Conservation (phyloP, 2,113 vertebrate genomes). For the Platichthys stellatus region DNA sequence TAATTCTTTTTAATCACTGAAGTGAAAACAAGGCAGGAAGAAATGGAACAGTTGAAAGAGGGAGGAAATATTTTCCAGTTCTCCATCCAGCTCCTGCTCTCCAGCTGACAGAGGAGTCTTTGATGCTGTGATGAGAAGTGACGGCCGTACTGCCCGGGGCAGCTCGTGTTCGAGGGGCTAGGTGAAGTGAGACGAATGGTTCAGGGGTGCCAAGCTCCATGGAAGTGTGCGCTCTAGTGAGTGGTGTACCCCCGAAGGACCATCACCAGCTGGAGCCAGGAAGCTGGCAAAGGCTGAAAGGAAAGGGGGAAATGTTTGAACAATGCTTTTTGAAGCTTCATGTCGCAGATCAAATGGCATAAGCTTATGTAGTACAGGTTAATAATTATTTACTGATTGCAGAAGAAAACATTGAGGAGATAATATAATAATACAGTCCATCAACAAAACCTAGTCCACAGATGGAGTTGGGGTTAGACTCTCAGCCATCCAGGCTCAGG, state of each 20-base stretch:
- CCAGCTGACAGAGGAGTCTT: constrained; percentile 48
- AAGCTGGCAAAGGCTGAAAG: constrained; percentile 22
- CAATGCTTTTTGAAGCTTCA: constrained; percentile 1
- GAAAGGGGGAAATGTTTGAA: constrained; percentile 20
- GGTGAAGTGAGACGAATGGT: constrained; percentile 69
- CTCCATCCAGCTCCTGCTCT: constrained; percentile 36
- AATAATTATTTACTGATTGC: neutral
- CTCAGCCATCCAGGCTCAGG: too few relatives aligned
- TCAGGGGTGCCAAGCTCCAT: constrained; percentile 48
- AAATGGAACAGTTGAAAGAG: neutral
- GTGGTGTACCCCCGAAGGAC: constrained; percentile 8
- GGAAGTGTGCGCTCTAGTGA: constrained; percentile 44
- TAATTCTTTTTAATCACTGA: neutral
- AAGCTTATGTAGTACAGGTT: neutral
- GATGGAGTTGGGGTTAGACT: neutral
- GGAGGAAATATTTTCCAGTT: constrained; percentile 10
- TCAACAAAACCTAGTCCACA: neutral
- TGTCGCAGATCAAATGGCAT: too few relatives aligned
- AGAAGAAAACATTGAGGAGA: neutral
- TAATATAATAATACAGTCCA: neutral
- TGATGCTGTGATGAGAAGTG: constrained; percentile 75
- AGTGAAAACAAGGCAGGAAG: neutral
- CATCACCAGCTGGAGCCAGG: constrained; percentile 16
- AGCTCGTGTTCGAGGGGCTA: constrained; percentile 43
- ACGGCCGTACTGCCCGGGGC: constrained; percentile 51